A percentile compares a stretch with the other conserved stretches of the same genome.
Evolutionary conservation across 2,888 invertebrate genomes (phyloP).

Genomic region (Lacanobia wlatinum): DNA sequence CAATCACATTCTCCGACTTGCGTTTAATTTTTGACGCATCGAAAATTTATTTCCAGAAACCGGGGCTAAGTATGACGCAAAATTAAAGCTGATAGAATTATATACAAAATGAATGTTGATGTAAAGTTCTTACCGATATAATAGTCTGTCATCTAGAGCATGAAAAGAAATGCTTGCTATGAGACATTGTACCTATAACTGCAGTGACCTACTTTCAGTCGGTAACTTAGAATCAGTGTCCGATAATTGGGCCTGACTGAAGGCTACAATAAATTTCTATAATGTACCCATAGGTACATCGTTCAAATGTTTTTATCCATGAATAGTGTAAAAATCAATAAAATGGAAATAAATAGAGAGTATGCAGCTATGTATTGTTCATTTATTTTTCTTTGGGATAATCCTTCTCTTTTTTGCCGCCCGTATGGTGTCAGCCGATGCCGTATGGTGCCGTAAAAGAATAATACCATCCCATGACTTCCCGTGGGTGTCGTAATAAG

Average conservation of each 20-base stretch:
- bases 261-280: constrained; percentile 7
- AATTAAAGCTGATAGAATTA: too few species aligned
- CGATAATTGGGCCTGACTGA: constrained; percentile 24
- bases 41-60: too few species aligned
- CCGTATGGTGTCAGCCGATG: too few species aligned
- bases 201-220: constrained; percentile 23
- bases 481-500: too few species aligned
- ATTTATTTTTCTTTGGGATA: too few species aligned
- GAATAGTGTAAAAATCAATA: constrained; percentile 1
- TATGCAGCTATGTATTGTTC: constrained; percentile 2
- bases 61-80: too few species aligned
- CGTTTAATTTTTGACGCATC: too few species aligned
- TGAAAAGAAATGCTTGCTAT: constrained; percentile 4
- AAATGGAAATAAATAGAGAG: background rate
- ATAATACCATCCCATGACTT: too few species aligned
- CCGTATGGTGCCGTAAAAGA: too few species aligned
- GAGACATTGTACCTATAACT: background rate
- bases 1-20: too few species aligned
- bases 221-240: constrained; percentile 20
- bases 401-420: too few species aligned
- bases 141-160: background rate
- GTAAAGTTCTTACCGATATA: too few species aligned
- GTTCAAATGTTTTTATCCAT: background rate
- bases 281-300: background rate
- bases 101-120: background rate